Conservation (phyloP, 1,140 invertebrate genomes). For the Camponotus floridanus region DNA sequence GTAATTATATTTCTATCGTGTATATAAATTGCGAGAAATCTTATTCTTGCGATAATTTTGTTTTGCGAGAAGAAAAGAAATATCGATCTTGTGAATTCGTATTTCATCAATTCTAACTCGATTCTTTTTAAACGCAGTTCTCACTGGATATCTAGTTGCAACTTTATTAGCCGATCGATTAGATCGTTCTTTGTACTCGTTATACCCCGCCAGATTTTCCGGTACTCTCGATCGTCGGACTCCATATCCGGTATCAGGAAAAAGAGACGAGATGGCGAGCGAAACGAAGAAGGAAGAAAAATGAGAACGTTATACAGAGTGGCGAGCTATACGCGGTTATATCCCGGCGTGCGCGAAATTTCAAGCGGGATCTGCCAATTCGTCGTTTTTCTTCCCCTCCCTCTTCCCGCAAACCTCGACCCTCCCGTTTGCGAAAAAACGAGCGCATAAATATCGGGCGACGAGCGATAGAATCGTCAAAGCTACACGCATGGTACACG, state of each 20-base stretch:
- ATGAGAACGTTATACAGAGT: background rate
- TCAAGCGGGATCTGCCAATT: background rate
- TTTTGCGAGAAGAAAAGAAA: background rate
- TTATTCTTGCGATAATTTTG: background rate
- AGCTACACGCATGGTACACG: slow-evolving; percentile 53
- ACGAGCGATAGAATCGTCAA: slow-evolving; percentile 60
- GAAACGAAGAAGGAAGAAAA: background rate
- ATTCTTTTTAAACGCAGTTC: no score
- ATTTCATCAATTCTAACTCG: no score
- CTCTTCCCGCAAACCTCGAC: slow-evolving; percentile 16
- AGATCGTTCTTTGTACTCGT: background rate
- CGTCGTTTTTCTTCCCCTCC: background rate
- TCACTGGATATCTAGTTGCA: background rate
- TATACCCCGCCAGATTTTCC: background rate
- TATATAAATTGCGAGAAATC: background rate
- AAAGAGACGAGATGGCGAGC: background rate
- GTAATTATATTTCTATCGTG: background rate
- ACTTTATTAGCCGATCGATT: slow-evolving; percentile 41
- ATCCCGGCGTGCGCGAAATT: slow-evolving; percentile 22
- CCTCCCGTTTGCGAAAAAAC: slow-evolving; percentile 25
- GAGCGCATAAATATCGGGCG: slow-evolving; percentile 56
- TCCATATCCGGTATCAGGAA: slow-evolving; percentile 12
- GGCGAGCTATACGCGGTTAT: background rate
- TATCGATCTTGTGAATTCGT: background rate
- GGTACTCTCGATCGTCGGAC: background rate